Percentiles rank a stretch among this genome's conserved stretches.
Conservation (phyloP, 37 sponge, comb jelly and placozoan species). For the Agelas oroides region DNA sequence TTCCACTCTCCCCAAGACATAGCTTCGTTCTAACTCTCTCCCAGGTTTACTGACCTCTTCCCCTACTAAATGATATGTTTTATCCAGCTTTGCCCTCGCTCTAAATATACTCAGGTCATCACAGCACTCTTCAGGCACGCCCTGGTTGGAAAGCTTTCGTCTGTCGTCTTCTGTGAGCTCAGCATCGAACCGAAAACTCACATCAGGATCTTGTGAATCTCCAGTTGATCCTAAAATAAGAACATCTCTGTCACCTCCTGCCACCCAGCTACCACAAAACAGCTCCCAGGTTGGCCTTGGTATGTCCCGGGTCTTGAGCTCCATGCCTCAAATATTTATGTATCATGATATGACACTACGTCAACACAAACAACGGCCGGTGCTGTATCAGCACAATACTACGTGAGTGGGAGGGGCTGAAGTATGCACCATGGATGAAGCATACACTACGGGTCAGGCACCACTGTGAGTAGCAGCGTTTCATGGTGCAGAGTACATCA, state of each 20-base stretch:
- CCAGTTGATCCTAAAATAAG: constrained; percentile 2
- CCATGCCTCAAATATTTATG: too few species aligned
- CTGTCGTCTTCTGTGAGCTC: constrained; percentile 13
- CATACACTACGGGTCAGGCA: too few species aligned
- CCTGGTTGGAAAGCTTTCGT: constrained; percentile 10
- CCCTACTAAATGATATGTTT: not conserved
- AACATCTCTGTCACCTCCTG: constrained; percentile 29
- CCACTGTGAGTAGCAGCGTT: too few species aligned
- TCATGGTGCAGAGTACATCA: too few species aligned
- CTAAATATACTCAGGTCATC: constrained; percentile 26
- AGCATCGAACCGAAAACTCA: not conserved
- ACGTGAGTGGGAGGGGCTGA: too few species aligned
- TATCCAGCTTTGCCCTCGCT: constrained; percentile 14
- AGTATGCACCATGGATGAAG: too few species aligned
- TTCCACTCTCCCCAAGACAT: not conserved
- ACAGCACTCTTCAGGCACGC: not conserved
- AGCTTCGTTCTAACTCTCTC: not conserved
- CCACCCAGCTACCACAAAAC: constrained; percentile 20
- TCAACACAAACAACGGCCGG: too few species aligned
- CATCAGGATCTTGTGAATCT: not conserved
- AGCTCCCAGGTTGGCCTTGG: not conserved
- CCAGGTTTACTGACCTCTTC: not conserved
- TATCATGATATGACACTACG: too few species aligned
- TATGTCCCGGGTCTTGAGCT: too few species aligned
- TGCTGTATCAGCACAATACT: too few species aligned